Evolutionary conservation across 2,113 vertebrate genomes (phyloP).

Genomic region (Aramus guarauna): DNA sequence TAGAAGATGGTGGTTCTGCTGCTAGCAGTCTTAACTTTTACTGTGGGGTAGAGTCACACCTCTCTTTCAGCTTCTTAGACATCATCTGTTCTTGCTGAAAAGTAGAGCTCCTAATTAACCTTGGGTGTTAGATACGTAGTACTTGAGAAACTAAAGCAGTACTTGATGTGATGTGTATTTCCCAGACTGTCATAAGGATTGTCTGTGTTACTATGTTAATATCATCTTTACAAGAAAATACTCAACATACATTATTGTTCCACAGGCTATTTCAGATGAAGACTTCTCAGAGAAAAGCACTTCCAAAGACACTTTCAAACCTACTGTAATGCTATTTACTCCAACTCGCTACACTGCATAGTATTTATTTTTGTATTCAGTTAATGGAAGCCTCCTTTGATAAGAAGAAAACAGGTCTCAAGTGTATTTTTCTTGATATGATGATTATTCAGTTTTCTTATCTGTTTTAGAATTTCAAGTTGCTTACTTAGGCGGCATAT

Average conservation of each 20-base stretch:
- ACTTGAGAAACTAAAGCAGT: background rate
- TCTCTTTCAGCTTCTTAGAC: background rate
- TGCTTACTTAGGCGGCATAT: background rate
- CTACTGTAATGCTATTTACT: background rate
- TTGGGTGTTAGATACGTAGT: background rate
- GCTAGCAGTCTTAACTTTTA: background rate
- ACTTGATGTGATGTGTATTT: background rate
- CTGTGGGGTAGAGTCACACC: rapidly evolving
- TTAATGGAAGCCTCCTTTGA: background rate
- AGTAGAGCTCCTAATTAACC: background rate
- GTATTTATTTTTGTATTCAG: background rate
- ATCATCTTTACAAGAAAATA: background rate
- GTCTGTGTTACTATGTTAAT: background rate
- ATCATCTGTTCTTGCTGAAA: background rate
- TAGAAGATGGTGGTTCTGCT: background rate
- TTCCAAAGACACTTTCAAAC: background rate
- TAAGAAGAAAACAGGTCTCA: background rate
- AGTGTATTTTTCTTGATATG: background rate
- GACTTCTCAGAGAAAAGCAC: background rate
- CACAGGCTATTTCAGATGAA: background rate
- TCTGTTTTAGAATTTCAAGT: background rate
- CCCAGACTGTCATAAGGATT: background rate
- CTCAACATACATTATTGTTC: background rate
- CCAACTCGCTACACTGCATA: background rate
- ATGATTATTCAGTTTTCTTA: background rate